Percentiles rank a stretch among this genome's conserved stretches.
phyloP scores from a whole-genome alignment of 1,140 invertebrate genomes.

The Papilio aristodemus region DNA sequence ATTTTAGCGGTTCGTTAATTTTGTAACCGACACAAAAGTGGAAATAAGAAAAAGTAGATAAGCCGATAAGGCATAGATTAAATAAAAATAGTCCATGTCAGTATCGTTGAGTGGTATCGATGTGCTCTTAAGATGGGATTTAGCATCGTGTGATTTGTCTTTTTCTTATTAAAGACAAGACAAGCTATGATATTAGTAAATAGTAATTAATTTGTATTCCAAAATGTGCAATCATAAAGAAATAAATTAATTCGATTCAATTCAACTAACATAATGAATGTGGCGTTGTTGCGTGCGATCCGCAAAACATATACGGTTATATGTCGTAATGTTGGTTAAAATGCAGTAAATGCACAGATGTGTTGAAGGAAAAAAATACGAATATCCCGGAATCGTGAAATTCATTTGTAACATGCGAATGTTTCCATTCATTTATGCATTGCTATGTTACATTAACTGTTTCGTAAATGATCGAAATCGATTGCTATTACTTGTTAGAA shows the following conservation, averaged over 20 bases:
- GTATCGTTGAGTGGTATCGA: too few species aligned
- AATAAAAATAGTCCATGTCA: background rate
- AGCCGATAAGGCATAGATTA: background rate
- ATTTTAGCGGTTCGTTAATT: conserved; percentile 14
- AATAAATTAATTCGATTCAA: background rate
- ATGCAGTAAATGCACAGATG: background rate
- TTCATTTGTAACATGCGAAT: conserved; percentile 6
- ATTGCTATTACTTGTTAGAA: background rate
- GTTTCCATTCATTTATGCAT: conserved; percentile 10
- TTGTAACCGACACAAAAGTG: conserved; percentile 8
- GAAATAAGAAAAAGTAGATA: too few species aligned
- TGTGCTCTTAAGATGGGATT: too few species aligned
- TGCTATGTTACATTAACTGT: background rate
- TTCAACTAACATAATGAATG: background rate
- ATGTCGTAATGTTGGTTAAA: conserved; percentile 7
- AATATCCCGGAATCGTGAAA: conserved; percentile 13
- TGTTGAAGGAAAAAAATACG: background rate
- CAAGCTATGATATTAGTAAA: too few species aligned
- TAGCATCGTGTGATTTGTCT: too few species aligned
- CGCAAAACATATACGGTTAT: conserved; percentile 9
- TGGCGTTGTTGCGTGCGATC: background rate
- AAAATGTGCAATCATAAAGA: background rate
- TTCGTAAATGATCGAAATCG: conserved; percentile 13
- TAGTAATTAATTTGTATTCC: too few species aligned
- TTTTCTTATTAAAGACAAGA: too few species aligned